phyloP scores from a whole-genome alignment of 2,113 vertebrate species.

The Promerops cafer region DNA sequence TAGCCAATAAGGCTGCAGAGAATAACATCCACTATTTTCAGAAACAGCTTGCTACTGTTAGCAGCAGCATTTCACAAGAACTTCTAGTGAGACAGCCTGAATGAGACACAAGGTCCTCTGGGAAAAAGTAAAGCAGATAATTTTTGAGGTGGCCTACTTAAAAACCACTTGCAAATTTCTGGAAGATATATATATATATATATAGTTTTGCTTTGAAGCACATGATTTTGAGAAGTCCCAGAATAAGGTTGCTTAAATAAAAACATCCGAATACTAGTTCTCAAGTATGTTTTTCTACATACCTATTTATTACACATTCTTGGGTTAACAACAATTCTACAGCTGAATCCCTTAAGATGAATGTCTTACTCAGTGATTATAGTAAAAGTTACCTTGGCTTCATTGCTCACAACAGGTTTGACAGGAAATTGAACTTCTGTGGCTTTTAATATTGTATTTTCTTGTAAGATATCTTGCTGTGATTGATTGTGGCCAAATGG shows the following conservation, averaged over 20 bases:
- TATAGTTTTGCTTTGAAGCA: neutral
- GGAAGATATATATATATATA: neutral
- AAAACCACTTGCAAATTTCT: neutral
- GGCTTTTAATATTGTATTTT: slow-evolving; percentile 99
- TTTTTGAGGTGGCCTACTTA: neutral
- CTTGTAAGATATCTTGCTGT: slow-evolving; percentile 98
- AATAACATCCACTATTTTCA: neutral
- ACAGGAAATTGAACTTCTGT: slow-evolving; percentile 98
- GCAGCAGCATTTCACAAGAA: neutral
- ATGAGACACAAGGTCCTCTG: neutral
- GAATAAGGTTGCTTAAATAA: neutral
- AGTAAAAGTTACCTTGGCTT: slow-evolving; percentile 89
- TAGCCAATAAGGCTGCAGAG: neutral
- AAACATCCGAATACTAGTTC: neutral
- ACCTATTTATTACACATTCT: neutral
- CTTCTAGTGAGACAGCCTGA: neutral
- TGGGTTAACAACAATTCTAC: neutral
- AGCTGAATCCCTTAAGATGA: neutral
- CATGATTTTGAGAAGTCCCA: neutral
- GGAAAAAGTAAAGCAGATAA: neutral
- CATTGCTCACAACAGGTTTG: slow-evolving; percentile 96
- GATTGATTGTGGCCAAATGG: slow-evolving; percentile 99
- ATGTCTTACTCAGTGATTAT: neutral
- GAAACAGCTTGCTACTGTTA: neutral
- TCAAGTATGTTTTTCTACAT: neutral